Evolutionary conservation across 2,797 vertebrate species (phyloP), one percentile per base, ranked within the genome.

Genomic region (Centropyge bicolor): DNA sequence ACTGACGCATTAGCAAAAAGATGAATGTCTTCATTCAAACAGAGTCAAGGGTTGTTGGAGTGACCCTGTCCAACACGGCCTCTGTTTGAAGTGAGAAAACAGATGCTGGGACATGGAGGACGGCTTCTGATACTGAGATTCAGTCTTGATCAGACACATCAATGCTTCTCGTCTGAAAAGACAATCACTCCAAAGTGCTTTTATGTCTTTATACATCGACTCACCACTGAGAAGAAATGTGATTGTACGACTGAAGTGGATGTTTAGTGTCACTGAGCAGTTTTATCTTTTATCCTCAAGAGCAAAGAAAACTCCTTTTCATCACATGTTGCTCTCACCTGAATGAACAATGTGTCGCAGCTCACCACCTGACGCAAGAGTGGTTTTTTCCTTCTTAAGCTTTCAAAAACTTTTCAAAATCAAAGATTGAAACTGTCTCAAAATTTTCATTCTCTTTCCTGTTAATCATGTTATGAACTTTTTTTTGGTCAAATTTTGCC

Each of bases 1-100:
- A 92, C 70, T 61, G 86, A 74, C 65, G 83, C 86, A 86, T 90
- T 90, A 89, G 86, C 75, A 19, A 71, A 78, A 82, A 83, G 86
- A 90, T 80, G 85, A 74, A 91, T 59, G 76, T 85, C 80, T 90
- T 86, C 73, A 87, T 77, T 74, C 45, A 70, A 52, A 79, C 9
- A 0, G 48, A 85, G 77, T 17, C 46, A 68, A 84, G 66, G 62
- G 74, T 76, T 70, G 69, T 27, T 4, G 79, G 70, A 84, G 76
- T 81, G 86, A 77, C 84, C 71, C 82, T 31, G 78, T 64, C 46
- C 17, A n/a, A 63, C 22, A 11, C 69, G 41, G 24, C 13, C 17
- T 52, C 27, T 8, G 8, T 76, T 71, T 70, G 27, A 78, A 76
- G 74, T 60, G n/a, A 40, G 11, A 57, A 60, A 79, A 78, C 65